These are phyloP conservation scores for Pachyrhynchus sulphureomaculatus DNA, from an alignment of 1,140 invertebrate genomes.

Conservation along the genomic window DNA sequence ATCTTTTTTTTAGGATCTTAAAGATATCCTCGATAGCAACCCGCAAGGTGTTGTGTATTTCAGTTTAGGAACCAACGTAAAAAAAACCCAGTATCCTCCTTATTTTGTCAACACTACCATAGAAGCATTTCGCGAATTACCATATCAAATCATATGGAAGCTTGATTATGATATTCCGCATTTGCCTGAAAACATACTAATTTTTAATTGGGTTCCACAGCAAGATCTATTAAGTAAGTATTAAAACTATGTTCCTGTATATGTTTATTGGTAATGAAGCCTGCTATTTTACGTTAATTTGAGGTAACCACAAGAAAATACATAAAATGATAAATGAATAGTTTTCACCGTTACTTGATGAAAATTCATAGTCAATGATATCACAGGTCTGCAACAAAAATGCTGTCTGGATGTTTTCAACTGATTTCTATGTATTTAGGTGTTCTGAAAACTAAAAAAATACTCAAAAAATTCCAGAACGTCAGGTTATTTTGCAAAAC, in stretches of 20 bases:
- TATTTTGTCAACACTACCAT: slow-evolving; percentile 47
- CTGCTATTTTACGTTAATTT: neutral
- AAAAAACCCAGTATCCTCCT: neutral
- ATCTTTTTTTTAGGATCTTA: slow-evolving; percentile 56
- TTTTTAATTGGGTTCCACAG: slow-evolving; percentile 64
- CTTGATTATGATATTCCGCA: slow-evolving; percentile 55
- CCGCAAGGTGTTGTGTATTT: slow-evolving; percentile 62
- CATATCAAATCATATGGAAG: slow-evolving; percentile 66
- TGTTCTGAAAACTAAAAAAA: too few species aligned
- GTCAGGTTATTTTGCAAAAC: too few species aligned
- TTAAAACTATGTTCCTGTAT: neutral
- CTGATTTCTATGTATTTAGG: too few species aligned
- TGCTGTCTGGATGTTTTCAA: too few species aligned
- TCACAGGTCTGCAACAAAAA: too few species aligned
- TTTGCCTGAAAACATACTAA: slow-evolving; percentile 56
- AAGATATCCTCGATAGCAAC: slow-evolving; percentile 58
- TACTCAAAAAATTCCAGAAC: too few species aligned
- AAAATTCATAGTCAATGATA: too few species aligned
- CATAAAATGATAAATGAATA: neutral
- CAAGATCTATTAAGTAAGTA: slow-evolving; percentile 35
- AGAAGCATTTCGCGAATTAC: slow-evolving; percentile 57
- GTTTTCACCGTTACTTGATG: too few species aligned
- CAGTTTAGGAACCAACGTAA: slow-evolving; percentile 32
- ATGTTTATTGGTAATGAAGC: neutral
- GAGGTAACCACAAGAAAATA: neutral